Conservation (phyloP, 2,113 vertebrate genomes). For the Rhynchopsitta pachyrhyncha region DNA sequence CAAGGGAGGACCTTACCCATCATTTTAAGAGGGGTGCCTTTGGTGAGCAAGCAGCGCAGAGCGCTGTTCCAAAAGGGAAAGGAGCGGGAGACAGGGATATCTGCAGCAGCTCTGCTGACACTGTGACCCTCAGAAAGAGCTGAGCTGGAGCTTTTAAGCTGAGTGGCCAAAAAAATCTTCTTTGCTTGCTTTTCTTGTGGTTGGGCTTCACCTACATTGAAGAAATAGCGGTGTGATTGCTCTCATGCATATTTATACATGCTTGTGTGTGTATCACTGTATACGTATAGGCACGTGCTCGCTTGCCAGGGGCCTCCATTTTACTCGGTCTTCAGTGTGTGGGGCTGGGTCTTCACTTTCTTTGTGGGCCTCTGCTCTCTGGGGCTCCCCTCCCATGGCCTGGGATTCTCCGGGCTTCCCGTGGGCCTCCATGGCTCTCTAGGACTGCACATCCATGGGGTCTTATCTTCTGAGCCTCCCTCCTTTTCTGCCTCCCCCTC, state of each 20-base stretch:
- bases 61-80: background rate
- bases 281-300: no score
- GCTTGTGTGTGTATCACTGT: background rate
- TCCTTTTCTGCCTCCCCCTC: background rate
- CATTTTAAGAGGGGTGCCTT: background rate
- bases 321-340: background rate
- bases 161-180: background rate
- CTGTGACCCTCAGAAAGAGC: fast-evolving
- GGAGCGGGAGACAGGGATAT: background rate
- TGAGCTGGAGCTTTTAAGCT: background rate
- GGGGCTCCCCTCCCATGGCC: background rate
- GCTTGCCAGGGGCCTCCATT: background rate
- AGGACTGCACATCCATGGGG: background rate
- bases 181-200: background rate
- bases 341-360: background rate
- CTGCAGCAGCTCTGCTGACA: background rate
- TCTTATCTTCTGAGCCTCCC: background rate
- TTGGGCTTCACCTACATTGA: background rate
- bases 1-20: background rate
- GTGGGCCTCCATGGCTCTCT: background rate
- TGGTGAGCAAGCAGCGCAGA: background rate
- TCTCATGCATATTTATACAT: background rate
- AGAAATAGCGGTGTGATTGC: fast-evolving
- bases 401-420: background rate
- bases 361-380: no score